A percentile compares a stretch with the other conserved stretches of the same genome.
Evolutionary conservation across 2,888 invertebrate genomes (phyloP).

Genomic region (Oligia strigilis): DNA sequence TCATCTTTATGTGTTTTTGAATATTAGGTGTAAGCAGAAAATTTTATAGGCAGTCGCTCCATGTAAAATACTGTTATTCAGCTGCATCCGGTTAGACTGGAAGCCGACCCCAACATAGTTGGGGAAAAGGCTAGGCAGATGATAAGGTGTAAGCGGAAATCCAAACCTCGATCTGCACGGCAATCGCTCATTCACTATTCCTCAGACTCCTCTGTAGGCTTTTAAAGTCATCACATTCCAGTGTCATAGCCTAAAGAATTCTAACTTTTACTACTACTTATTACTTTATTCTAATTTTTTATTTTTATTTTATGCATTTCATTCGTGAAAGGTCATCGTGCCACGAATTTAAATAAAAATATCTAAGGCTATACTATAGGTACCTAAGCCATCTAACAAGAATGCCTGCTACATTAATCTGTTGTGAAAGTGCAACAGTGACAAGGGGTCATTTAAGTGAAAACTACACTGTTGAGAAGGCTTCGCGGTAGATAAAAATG

Average conservation of each 20-base stretch:
- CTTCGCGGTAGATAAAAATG: conserved; percentile 23
- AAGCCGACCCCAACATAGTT: too few relatives aligned
- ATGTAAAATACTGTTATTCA: too few relatives aligned
- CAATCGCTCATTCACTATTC: not conserved
- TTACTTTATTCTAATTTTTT: too few relatives aligned
- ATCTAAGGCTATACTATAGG: not conserved
- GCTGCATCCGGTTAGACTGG: too few relatives aligned
- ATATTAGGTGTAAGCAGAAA: not conserved
- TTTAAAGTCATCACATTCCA: not conserved
- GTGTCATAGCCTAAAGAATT: not conserved
- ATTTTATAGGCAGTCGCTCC: too few relatives aligned
- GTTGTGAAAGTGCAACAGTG: conserved; percentile 3
- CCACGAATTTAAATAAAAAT: not conserved
- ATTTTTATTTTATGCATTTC: not conserved
- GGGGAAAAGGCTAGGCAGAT: too few relatives aligned
- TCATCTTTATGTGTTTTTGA: not conserved
- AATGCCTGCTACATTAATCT: not conserved
- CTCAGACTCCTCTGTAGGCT: not conserved
- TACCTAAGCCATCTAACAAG: not conserved
- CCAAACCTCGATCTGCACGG: not conserved
- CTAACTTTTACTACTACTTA: too few relatives aligned
- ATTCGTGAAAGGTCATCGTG: not conserved
- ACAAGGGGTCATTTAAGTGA: conserved; percentile 21
- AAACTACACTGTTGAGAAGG: conserved; percentile 6
- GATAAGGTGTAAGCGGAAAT: not conserved